Conservation (phyloP, 2,888 invertebrate species). For the Synergus japonicus region DNA sequence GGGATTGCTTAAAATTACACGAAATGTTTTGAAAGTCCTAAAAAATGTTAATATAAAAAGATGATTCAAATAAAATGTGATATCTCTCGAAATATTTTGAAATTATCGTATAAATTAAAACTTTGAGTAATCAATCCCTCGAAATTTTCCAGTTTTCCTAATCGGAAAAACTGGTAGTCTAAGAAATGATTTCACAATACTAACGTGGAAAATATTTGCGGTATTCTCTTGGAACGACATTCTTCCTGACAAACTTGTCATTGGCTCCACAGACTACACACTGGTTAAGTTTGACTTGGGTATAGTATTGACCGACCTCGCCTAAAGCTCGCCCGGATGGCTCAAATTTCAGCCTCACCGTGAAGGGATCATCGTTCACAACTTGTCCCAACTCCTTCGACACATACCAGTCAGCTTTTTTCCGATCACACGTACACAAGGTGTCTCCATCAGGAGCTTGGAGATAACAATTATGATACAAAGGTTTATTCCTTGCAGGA, state of each 20-base stretch:
- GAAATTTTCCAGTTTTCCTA: too few species aligned
- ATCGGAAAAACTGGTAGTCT: too few species aligned
- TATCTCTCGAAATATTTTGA: too few species aligned
- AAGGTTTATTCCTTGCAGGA: conserved; percentile 80
- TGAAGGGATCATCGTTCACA: conserved; percentile 80
- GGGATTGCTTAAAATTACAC: too few species aligned
- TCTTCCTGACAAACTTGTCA: conserved; percentile 86
- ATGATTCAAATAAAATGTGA: too few species aligned
- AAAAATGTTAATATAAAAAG: too few species aligned
- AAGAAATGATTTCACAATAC: conserved; percentile 48
- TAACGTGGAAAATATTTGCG: conserved; percentile 86
- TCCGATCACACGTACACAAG: conserved; percentile 86
- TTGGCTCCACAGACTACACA: conserved; percentile 88
- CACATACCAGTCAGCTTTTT: conserved; percentile 87
- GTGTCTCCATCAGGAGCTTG: conserved; percentile 88
- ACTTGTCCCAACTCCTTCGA: conserved; percentile 77
- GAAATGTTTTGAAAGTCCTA: too few species aligned
- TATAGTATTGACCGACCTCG: conserved; percentile 86
- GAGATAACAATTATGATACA: conserved; percentile 89
- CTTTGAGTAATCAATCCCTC: too few species aligned
- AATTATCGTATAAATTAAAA: too few species aligned
- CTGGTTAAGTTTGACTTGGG: conserved; percentile 84
- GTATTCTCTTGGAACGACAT: conserved; percentile 90
- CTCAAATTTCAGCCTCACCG: conserved; percentile 87
- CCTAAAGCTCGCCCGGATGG: conserved; percentile 86